These are phyloP conservation scores for Limnothrissa miodon DNA, from an alignment of 2,113 vertebrate species.

Conservation along the genomic window DNA sequence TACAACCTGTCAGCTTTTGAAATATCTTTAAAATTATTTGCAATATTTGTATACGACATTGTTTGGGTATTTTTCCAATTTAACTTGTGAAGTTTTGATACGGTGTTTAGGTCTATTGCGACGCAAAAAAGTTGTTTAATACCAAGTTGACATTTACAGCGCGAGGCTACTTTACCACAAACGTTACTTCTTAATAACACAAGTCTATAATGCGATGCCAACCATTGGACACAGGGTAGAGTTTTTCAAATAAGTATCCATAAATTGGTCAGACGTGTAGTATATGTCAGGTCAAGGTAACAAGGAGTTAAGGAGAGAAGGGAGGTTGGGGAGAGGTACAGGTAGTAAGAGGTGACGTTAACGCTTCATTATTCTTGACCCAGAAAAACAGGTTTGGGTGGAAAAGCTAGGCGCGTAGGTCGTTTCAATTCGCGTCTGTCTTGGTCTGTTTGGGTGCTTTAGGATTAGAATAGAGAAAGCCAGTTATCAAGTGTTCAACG, in stretches of 20 bases:
- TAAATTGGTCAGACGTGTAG: background rate
- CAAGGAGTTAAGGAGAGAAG: no score
- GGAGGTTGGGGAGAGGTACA: background rate
- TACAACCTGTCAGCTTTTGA: background rate
- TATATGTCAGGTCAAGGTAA: no score
- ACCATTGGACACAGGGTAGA: background rate
- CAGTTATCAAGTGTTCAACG: background rate
- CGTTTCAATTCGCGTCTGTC: background rate
- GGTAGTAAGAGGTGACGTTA: constrained; percentile 33
- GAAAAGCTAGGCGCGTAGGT: constrained; percentile 59
- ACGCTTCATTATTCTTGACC: constrained; percentile 19
- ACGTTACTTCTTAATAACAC: background rate
- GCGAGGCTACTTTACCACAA: background rate
- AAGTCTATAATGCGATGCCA: background rate
- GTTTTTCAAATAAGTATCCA: background rate
- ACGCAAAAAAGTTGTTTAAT: background rate
- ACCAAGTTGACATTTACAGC: no score
- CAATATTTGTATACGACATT: background rate
- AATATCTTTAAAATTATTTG: background rate
- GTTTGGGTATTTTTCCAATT: background rate
- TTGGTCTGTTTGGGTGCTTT: background rate
- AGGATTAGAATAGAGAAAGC: background rate
- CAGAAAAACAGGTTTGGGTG: constrained; percentile 72
- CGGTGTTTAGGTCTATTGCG: background rate
- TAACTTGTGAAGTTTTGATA: background rate